These are phyloP conservation scores for Meda fulgida DNA, from an alignment of 2,797 vertebrate genomes.

Conservation along the genomic window DNA sequence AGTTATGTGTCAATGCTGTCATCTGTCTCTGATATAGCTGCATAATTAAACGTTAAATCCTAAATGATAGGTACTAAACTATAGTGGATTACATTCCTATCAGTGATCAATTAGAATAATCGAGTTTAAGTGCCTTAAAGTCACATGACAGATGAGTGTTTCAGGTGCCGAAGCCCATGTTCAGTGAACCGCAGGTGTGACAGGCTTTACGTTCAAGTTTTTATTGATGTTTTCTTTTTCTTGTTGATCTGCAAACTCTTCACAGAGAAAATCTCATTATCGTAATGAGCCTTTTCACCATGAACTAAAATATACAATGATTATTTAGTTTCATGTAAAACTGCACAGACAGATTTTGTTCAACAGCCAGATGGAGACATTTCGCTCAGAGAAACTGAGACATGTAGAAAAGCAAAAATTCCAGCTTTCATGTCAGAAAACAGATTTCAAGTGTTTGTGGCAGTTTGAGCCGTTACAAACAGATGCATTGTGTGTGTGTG, in stretches of 20 bases:
- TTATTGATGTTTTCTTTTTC: constrained; percentile 39
- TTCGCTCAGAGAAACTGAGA: constrained; percentile 18
- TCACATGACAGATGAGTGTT: neutral
- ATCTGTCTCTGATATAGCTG: neutral
- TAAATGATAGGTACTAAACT: neutral
- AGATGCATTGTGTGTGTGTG: neutral
- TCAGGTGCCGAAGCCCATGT: neutral
- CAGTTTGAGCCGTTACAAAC: neutral
- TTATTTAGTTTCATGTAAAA: constrained; percentile 67
- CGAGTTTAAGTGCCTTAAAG: neutral
- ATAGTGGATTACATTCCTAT: neutral
- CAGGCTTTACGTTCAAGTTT: neutral
- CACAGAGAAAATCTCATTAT: constrained; percentile 67
- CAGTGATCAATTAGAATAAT: neutral
- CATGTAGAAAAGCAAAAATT: no score
- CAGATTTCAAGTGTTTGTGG: neutral
- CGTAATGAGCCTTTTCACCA: constrained; percentile 69
- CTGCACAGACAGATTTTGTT: constrained; percentile 58
- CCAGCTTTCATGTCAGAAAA: neutral
- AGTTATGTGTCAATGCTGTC: constrained; percentile 21
- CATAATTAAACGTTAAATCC: neutral
- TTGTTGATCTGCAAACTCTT: constrained; percentile 39
- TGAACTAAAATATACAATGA: constrained; percentile 67
- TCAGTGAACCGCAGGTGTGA: neutral
- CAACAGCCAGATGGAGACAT: constrained; percentile 39